Conservation (phyloP, 1,140 invertebrate genomes). For the Macrocentrus cingulum region DNA sequence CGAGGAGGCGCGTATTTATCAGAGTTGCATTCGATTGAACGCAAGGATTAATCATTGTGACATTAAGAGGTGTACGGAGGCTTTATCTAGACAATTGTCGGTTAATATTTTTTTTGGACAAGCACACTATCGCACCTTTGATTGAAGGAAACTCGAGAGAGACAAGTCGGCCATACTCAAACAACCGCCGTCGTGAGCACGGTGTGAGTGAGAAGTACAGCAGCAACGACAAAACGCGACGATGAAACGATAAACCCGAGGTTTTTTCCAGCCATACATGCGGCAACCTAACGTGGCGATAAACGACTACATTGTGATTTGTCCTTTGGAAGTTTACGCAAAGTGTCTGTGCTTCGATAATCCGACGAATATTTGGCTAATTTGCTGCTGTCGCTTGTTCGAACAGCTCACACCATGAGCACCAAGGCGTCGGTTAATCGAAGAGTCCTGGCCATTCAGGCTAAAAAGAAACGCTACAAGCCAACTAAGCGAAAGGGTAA, state of each 20-base stretch:
- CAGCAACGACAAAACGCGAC: neutral
- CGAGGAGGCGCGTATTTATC: too few relatives aligned
- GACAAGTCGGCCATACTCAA: slow-evolving; percentile 48
- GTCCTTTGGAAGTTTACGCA: neutral
- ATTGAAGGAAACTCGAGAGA: neutral
- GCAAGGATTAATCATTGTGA: too few relatives aligned
- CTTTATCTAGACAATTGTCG: neutral
- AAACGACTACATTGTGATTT: neutral
- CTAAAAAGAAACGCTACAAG: slow-evolving; percentile 87
- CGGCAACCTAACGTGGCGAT: neutral
- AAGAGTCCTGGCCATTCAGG: slow-evolving; percentile 82
- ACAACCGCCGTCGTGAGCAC: slow-evolving; percentile 44
- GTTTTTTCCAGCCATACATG: neutral
- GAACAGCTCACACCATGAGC: slow-evolving; percentile 62
- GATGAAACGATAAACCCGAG: neutral
- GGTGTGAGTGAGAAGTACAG: slow-evolving; percentile 33
- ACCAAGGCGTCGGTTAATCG: slow-evolving; percentile 84
- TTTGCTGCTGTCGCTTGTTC: neutral
- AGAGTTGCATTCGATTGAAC: too few relatives aligned
- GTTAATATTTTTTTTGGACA: neutral
- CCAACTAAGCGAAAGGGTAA: slow-evolving; percentile 77
- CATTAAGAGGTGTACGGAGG: too few relatives aligned
- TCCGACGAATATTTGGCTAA: neutral
- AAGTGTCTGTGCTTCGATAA: neutral
- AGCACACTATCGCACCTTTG: too few relatives aligned